These are phyloP conservation scores for Phrynosoma blainvillii DNA, from an alignment of 2,113 vertebrate genomes.

Conservation along the genomic window DNA sequence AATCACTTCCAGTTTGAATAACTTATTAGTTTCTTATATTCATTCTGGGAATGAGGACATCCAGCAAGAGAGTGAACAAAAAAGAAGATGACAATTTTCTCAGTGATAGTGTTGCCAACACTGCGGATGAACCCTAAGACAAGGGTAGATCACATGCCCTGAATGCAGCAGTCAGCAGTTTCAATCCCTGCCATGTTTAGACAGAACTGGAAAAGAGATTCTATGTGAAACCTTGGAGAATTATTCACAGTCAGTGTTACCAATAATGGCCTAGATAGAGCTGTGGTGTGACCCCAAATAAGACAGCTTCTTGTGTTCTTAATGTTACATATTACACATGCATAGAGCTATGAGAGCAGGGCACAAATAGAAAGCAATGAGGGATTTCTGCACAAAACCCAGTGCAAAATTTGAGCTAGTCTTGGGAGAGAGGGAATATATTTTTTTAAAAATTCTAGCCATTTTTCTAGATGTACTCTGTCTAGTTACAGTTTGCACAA, in stretches of 20 bases:
- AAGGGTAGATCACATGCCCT: no score
- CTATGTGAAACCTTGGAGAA: no score
- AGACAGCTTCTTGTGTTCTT: not conserved
- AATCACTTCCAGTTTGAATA: no score
- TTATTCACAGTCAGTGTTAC: no score
- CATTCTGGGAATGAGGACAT: not conserved
- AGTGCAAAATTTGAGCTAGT: not conserved
- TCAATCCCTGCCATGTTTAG: no score
- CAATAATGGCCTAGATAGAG: no score
- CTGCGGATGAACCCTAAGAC: no score
- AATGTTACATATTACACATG: not conserved
- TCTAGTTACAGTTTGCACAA: constrained; percentile 23
- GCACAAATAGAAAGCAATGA: not conserved
- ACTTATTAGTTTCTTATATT: not conserved
- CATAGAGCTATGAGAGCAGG: not conserved
- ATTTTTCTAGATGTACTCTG: constrained; percentile 8
- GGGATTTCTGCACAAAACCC: not conserved
- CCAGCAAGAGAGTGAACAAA: not conserved
- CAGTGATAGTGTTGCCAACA: no score
- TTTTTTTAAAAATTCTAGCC: not conserved
- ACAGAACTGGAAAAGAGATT: no score
- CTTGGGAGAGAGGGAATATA: not conserved
- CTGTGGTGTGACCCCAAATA: no score
- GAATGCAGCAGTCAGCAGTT: no score
- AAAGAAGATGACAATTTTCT: not conserved